These are phyloP conservation scores for Omphaloscelis lunosa DNA, from an alignment of 2,888 invertebrate species.

Conservation along the genomic window DNA sequence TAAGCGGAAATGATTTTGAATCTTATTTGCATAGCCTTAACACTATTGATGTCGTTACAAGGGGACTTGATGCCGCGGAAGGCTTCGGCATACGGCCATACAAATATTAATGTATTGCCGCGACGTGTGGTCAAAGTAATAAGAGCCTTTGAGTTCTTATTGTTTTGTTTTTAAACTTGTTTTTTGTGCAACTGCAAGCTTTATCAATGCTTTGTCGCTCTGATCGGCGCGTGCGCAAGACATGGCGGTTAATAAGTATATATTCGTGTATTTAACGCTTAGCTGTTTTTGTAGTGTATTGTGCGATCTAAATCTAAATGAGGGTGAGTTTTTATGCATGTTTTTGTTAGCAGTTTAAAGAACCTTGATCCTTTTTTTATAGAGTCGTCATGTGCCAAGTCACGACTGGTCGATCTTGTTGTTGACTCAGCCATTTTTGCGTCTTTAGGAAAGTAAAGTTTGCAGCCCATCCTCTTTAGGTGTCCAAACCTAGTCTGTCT, in stretches of 20 bases:
- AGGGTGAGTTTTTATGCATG: conserved; percentile 26
- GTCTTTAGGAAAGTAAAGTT: neutral
- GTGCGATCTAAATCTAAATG: conserved; percentile 25
- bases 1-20: too few species aligned
- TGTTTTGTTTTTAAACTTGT: conserved; percentile 17
- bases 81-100: neutral
- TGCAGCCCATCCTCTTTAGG: neutral
- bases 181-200: neutral
- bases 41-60: too few species aligned
- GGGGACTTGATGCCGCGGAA: too few species aligned
- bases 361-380: neutral
- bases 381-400: neutral
- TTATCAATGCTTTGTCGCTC: neutral
- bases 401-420: neutral
- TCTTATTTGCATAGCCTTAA: too few species aligned
- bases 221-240: neutral
- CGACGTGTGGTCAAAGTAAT: too few species aligned
- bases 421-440: neutral
- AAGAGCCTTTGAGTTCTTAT: neutral
- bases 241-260: conserved; percentile 14
- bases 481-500: too few species aligned
- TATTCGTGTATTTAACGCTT: conserved; percentile 16
- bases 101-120: neutral
- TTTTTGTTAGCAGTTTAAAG: neutral
- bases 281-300: conserved; percentile 22